Evolutionary conservation across 1,140 invertebrate species (phyloP).

Genomic region (Nephila pilipes): DNA sequence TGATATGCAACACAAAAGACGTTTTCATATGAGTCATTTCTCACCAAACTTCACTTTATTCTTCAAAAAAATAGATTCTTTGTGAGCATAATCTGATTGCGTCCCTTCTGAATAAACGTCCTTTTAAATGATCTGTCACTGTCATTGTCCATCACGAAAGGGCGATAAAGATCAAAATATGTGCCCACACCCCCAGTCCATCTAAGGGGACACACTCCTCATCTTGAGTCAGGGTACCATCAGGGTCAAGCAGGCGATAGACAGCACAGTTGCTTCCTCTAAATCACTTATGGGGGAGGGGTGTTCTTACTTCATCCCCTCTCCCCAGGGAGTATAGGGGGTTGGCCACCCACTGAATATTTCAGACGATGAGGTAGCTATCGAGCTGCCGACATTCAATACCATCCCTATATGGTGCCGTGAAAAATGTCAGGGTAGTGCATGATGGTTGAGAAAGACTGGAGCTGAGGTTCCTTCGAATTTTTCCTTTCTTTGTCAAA

Average conservation of each 20-base stretch:
- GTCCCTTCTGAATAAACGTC: not conserved
- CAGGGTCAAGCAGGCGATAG: conserved; percentile 27
- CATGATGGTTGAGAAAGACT: not conserved
- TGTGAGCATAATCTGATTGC: not conserved
- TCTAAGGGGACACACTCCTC: not conserved
- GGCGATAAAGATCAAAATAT: conserved; percentile 22
- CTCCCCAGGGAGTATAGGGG: conserved; percentile 4
- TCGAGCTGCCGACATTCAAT: conserved; percentile 5
- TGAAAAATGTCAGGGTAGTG: conserved; percentile 35
- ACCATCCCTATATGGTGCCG: conserved; percentile 37
- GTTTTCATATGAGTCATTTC: no score
- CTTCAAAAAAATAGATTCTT: no score
- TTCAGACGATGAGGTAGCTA: conserved; percentile 22
- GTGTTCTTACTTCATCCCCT: not conserved
- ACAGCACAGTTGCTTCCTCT: conserved; percentile 15
- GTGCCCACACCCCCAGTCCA: not conserved
- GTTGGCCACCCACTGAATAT: conserved; percentile 65
- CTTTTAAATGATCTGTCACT: conserved; percentile 16
- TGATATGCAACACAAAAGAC: no score
- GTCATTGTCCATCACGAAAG: not conserved
- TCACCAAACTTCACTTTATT: no score
- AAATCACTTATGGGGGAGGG: conserved; percentile 9
- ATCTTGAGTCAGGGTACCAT: conserved; percentile 13
- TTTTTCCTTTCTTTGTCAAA: not conserved
- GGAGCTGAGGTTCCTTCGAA: no score